Percentiles rank a stretch among this genome's conserved stretches.
Conservation (phyloP, 2,888 invertebrate genomes). For the Nephrocerus scutellatus region DNA sequence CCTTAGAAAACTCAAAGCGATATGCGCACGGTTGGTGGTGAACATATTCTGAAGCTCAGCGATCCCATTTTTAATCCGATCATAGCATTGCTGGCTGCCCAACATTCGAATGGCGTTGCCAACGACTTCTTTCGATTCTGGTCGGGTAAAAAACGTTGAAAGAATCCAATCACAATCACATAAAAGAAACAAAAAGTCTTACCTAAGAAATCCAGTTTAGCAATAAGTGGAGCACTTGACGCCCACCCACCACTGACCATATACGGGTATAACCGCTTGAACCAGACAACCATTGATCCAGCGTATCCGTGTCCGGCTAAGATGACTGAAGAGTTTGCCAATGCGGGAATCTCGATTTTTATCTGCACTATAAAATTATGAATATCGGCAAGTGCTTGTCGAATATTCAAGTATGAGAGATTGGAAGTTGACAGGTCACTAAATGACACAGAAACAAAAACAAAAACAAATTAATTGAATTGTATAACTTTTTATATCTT, state of each 20-base stretch:
- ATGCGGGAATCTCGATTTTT: constrained; percentile 22
- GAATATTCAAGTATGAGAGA: constrained; percentile 54
- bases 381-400: constrained; percentile 59
- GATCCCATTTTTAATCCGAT: constrained; percentile 29
- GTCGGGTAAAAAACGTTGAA: neutral
- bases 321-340: constrained; percentile 42
- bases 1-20: constrained; percentile 26
- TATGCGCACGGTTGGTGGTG: constrained; percentile 14
- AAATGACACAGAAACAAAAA: too few relatives aligned
- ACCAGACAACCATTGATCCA: constrained; percentile 59
- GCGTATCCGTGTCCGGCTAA: constrained; percentile 59
- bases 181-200: too few relatives aligned
- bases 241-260: constrained; percentile 53
- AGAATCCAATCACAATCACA: neutral
- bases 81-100: constrained; percentile 30
- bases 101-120: constrained; percentile 27
- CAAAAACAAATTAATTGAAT: too few relatives aligned
- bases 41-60: constrained; percentile 26
- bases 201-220: constrained; percentile 52
- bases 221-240: constrained; percentile 57
- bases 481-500: too few relatives aligned
- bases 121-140: constrained; percentile 32
- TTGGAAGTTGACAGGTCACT: constrained; percentile 42
- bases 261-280: constrained; percentile 56
- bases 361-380: constrained; percentile 52